These are phyloP conservation scores for Petroica traversi DNA, from an alignment of 2,113 vertebrate genomes.

Conservation along the genomic window DNA sequence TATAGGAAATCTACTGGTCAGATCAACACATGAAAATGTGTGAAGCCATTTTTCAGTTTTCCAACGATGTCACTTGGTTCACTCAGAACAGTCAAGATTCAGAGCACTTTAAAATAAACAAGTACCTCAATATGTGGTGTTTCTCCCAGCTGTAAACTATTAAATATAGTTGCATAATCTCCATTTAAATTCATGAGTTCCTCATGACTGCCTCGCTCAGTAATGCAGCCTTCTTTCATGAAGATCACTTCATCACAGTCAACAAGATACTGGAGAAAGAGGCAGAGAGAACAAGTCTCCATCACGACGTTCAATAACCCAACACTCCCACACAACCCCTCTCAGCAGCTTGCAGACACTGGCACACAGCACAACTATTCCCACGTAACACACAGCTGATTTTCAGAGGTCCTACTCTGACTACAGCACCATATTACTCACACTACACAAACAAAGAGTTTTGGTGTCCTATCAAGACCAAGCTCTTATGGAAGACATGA, in stretches of 20 bases:
- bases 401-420: not conserved
- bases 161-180: conserved; percentile 91
- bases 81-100: not conserved
- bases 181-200: conserved; percentile 88
- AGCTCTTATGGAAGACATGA: not conserved
- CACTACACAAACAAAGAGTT: not conserved
- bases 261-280: conserved; percentile 83
- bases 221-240: conserved; percentile 91
- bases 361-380: not conserved
- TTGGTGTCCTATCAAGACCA: not conserved
- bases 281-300: not conserved
- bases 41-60: not conserved
- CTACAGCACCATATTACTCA: not conserved
- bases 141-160: conserved; percentile 89
- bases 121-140: conserved; percentile 85
- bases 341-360: not conserved
- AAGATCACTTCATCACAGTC: conserved; percentile 92
- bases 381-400: not conserved
- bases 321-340: not conserved
- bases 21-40: not conserved
- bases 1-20: not conserved
- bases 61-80: not conserved
- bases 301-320: not conserved
- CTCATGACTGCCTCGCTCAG: conserved; percentile 88
- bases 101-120: not conserved